Base-by-base conservation (phyloP, 2,113 vertebrate genomes). In the Willisornis vidua region DNA sequence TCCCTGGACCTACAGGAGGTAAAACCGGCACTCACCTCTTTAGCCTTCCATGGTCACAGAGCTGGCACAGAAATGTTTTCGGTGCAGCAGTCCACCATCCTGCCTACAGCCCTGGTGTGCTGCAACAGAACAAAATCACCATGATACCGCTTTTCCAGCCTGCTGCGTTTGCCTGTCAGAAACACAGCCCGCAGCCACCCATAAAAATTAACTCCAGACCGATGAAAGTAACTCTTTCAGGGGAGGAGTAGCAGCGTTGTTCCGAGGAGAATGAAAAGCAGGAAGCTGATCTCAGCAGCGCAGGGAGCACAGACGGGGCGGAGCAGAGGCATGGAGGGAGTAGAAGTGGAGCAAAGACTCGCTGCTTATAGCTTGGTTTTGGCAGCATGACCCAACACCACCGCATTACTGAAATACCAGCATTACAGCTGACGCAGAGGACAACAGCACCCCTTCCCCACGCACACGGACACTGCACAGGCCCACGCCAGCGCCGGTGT, bases 281-380 rank as follows among this genome's bases (percentile, higher is more conserved):
- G 98, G 97, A 98, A 98, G 98, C 97, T 97, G 98, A 96, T 96
- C 96, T 97, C 97, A 97, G 97, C 96, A 59, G 96, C 96, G 93
- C 94, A 61, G 85, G 73, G 83, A 93, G 97, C 96, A 33, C 95
- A 94, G 97, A 96, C 97, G 96, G 97, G 97, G 98, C 95, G 97
- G 97, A 96, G 98, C 97, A 61, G 95, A 90, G 89, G 87, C 95
- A 67, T 79, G 67, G 91, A 76, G 96, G 86, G 92, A 96, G 83
- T 89, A 91, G 79, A 92, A 96, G 95, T 39, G 62, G 91, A 95
- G 95, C 96, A 84, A 46, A 84, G 91, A 77, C 93, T 90, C 31
- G 67, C 67, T 35, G 92, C 96, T 89, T 61, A n/a, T 18, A 76
- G 96, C 95, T 77, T 16, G 93, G 94, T 68, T 90, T 46, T 77